phyloP scores from a whole-genome alignment of 2,113 vertebrate species.

The Neoarius graeffei region DNA sequence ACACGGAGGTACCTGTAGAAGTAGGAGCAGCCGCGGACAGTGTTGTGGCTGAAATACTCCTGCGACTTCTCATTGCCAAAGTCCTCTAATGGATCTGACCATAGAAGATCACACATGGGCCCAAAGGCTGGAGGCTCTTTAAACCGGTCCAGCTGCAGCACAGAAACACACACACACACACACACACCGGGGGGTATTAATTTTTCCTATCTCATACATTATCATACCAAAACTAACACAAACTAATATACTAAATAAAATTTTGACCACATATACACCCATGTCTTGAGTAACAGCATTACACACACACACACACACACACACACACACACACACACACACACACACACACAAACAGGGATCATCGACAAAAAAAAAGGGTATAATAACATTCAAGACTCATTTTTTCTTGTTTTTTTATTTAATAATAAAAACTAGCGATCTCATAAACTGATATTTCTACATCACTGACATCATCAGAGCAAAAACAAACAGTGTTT shows the following conservation, averaged over 20 bases:
- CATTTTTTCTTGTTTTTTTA: too few relatives aligned
- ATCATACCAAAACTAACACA: not conserved
- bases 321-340: not conserved
- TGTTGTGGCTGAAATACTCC: constrained; percentile 81
- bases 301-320: not conserved
- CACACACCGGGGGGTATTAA: not conserved
- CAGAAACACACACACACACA: not conserved
- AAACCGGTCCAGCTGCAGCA: constrained; percentile 77
- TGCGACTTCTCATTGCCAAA: constrained; percentile 83
- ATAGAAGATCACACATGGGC: constrained; percentile 82
- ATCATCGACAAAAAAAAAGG: not conserved
- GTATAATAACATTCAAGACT: not conserved
- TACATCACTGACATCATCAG: too few relatives aligned
- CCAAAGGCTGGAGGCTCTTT: constrained; percentile 82
- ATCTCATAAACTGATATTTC: too few relatives aligned
- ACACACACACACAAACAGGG: not conserved
- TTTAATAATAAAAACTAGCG: too few relatives aligned
- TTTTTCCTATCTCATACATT: not conserved
- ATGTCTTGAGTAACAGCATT: not conserved
- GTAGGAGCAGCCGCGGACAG: constrained; percentile 81
- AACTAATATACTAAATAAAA: not conserved
- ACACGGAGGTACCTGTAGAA: constrained; percentile 75
- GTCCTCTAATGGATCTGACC: constrained; percentile 82
- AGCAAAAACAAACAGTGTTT: too few relatives aligned
- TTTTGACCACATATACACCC: not conserved